Percentiles rank a stretch among this genome's conserved stretches.
Evolutionary conservation across 2,113 vertebrate genomes (phyloP).

Genomic region (Callaeas wilsoni): DNA sequence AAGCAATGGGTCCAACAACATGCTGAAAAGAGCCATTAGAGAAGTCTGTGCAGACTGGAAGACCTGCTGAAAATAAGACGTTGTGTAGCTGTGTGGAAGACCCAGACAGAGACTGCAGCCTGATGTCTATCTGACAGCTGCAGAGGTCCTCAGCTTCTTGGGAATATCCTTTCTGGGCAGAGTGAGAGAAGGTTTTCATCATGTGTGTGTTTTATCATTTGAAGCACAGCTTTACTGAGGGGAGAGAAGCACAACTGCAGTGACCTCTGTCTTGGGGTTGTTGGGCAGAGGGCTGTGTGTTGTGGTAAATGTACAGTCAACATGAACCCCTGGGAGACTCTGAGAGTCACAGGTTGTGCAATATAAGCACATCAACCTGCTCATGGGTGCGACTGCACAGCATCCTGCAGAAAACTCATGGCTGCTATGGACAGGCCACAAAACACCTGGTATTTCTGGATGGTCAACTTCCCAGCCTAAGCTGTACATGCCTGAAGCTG

Average conservation of each 20-base stretch:
- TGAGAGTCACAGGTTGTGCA: fast-evolving
- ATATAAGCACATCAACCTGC: background rate
- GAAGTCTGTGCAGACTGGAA: background rate
- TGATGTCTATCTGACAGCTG: background rate
- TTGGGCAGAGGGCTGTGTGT: background rate
- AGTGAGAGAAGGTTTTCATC: background rate
- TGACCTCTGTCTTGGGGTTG: background rate
- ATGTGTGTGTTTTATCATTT: background rate
- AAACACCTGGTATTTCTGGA: background rate
- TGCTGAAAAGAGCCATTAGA: background rate
- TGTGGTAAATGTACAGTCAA: background rate
- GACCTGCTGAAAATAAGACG: background rate
- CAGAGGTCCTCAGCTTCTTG: background rate
- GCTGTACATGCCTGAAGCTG: background rate
- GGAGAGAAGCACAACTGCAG: background rate
- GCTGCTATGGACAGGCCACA: background rate
- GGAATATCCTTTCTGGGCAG: background rate
- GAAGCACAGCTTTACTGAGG: background rate
- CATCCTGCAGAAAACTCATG: background rate
- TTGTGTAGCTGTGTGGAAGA: background rate
- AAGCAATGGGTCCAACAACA: background rate
- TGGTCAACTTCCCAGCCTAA: background rate
- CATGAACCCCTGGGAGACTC: background rate
- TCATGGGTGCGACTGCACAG: fast-evolving
- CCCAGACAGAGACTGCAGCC: background rate